These are phyloP conservation scores for Planococcus citri DNA, from an alignment of 1,140 invertebrate species.

Conservation along the genomic window DNA sequence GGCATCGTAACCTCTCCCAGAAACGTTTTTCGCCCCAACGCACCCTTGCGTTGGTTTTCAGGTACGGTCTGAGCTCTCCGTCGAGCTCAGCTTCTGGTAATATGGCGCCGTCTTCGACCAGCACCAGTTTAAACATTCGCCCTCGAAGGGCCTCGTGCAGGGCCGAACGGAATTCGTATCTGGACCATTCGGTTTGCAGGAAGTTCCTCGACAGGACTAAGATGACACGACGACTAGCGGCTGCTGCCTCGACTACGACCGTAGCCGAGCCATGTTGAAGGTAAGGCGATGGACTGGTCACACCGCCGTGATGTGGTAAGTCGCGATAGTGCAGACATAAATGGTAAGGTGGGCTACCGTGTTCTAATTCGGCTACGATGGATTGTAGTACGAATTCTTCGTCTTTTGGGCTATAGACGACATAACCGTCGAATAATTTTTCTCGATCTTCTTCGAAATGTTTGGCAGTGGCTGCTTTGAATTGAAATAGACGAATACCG, in stretches of 20 bases:
- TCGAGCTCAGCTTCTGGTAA: constrained; percentile 67
- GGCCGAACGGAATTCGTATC: constrained; percentile 68
- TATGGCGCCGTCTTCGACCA: constrained; percentile 70
- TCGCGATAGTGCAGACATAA: constrained; percentile 79
- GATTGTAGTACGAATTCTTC: constrained; percentile 76
- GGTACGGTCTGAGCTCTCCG: constrained; percentile 71
- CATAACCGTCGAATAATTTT: constrained; percentile 82
- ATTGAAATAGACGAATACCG: constrained; percentile 60
- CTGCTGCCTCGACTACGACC: constrained; percentile 70
- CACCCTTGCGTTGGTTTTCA: constrained; percentile 70
- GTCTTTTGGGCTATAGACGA: constrained; percentile 85
- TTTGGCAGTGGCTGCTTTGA: constrained; percentile 36
- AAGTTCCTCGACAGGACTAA: constrained; percentile 71
- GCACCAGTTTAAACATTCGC: constrained; percentile 66
- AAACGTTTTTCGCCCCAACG: constrained; percentile 80
- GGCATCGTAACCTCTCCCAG: constrained; percentile 80
- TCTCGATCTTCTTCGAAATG: constrained; percentile 56
- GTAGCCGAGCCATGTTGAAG: constrained; percentile 48
- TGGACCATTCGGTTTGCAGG: constrained; percentile 72
- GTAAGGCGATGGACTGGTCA: constrained; percentile 38
- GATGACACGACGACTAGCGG: constrained; percentile 66
- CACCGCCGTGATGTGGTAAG: constrained; percentile 49
- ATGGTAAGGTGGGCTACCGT: constrained; percentile 53
- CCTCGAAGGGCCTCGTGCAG: constrained; percentile 75
- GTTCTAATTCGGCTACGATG: constrained; percentile 70